Percentiles rank a stretch among this genome's conserved stretches.
phyloP scores from a whole-genome alignment of 2,888 invertebrate genomes.

The Patella caerulea region DNA sequence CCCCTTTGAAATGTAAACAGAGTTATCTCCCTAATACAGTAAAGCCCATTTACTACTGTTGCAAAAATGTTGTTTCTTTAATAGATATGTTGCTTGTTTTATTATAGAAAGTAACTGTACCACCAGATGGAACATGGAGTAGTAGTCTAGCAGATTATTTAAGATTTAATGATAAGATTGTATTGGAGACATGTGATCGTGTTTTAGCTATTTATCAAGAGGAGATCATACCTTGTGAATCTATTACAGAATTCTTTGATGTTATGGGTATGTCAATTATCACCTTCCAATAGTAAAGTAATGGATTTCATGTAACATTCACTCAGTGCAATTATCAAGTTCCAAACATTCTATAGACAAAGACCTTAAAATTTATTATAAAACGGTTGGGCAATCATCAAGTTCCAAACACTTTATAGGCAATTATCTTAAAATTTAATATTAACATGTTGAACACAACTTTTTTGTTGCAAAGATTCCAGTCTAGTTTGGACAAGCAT shows the following conservation, averaged over 20 bases:
- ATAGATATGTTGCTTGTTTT: no score
- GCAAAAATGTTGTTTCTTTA: no score
- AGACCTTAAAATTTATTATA: neutral
- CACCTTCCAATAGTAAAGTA: neutral
- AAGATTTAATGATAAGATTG: constrained; percentile 91
- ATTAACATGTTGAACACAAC: neutral
- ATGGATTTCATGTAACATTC: neutral
- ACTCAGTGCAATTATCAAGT: neutral
- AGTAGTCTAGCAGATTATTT: constrained; percentile 91
- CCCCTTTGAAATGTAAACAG: no score
- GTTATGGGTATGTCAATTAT: constrained; percentile 79
- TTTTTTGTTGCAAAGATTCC: no score
- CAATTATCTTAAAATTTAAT: neutral
- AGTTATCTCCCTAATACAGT: no score
- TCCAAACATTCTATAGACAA: no score
- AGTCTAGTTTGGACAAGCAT: no score
- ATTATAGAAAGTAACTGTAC: constrained; percentile 75
- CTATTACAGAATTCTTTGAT: constrained; percentile 93
- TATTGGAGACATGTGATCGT: constrained; percentile 89
- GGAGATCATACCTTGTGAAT: constrained; percentile 90
- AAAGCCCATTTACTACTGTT: no score
- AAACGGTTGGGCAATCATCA: no score
- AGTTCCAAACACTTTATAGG: no score
- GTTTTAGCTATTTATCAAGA: constrained; percentile 87
- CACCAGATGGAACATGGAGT: constrained; percentile 81